phyloP scores from a whole-genome alignment of 2,113 vertebrate genomes.

The Pardalotus punctatus region DNA sequence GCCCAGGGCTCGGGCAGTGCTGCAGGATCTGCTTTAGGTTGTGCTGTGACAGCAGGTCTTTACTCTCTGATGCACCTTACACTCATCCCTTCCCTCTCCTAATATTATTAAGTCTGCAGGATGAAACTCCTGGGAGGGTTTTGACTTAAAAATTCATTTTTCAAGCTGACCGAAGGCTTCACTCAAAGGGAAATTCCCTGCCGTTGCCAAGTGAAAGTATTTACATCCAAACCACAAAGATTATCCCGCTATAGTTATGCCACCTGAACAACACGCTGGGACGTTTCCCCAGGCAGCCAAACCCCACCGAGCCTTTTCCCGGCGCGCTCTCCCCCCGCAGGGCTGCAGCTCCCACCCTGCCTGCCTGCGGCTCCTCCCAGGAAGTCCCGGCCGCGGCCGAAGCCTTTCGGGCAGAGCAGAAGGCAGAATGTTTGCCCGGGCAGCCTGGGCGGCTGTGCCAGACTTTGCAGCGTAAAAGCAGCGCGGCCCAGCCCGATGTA shows the following conservation, averaged over 20 bases:
- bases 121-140: background rate
- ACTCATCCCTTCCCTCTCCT: background rate
- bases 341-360: background rate
- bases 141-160: background rate
- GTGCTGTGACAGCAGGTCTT: rapidly evolving
- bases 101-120: background rate
- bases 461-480: background rate
- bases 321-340: rapidly evolving
- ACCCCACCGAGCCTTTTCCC: background rate
- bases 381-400: background rate
- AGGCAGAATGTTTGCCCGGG: background rate
- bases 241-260: rapidly evolving
- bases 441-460: background rate
- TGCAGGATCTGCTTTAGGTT: background rate
- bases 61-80: background rate
- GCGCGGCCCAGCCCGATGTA: background rate
- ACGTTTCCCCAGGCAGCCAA: background rate
- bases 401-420: rapidly evolving
- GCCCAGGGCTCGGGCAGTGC: rapidly evolving
- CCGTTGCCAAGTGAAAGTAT: background rate
- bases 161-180: background rate
- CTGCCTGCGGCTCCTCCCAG: constrained; percentile 39
- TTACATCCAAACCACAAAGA: background rate
- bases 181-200: background rate
- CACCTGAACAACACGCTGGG: rapidly evolving